Evolutionary conservation across 1,140 invertebrate species (phyloP), one percentile per base, ranked within the genome.

Genomic region (Colletes gigas): DNA sequence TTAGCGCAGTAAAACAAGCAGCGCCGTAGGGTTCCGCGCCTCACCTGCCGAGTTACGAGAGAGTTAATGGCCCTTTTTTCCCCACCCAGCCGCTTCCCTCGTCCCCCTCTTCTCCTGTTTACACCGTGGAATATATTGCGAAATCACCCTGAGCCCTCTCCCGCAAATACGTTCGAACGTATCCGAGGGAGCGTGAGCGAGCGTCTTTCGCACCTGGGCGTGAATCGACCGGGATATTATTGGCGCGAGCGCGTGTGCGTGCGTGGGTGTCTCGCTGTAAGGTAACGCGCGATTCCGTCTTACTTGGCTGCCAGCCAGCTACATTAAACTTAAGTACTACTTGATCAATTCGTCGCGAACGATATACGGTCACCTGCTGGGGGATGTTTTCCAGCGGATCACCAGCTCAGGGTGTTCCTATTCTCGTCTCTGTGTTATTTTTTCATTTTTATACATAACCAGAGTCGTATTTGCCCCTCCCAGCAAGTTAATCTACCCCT

Each of bases 251-350:
- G 73, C 73, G 81, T 60, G 70, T 15, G 52, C 70, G 57, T 55
- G 69, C 70, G 74, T 60, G 55, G 81, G 68, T 82, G 74, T 67
- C 44, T 12, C 3, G 50, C 50, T 50, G 50, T 50, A 50, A 63
- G 30, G 39, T 55, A 63, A 63, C 66, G 62, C 62, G 47, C 65
- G 66, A 70, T 62, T 54, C 47, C 76, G 69, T 62, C 41, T 47
- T 69, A n/a, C 52, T 52, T 47, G 41, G 67, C 41, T 52, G 78
- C 17, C n/a, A 15, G 50, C 70, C 55, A 69, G 54, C 59, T 47
- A 30, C 55, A 70, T 83, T 83, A 83, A 87, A 85, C 80, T 88
- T 88, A 89, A 83, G 86, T 80, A 78, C 82, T 85, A 83, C 84
- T 83, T 81, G 86, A 86, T 80, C 86, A 76, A 88, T 86, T 88